Evolutionary conservation across 2,888 invertebrate genomes (phyloP).

Genomic region (Lamellibrachia satsuma): DNA sequence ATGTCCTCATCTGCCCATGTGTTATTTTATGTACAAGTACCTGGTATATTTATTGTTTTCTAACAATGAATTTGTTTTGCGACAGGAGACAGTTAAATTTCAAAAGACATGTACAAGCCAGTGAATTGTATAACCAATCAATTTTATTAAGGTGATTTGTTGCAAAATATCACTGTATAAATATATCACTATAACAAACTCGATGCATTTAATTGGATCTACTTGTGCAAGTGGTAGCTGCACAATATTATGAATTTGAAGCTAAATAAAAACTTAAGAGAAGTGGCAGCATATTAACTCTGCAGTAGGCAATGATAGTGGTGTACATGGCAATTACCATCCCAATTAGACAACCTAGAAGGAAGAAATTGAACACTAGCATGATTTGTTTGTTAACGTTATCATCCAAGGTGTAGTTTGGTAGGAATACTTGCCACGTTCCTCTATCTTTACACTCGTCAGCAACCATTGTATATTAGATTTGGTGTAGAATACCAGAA

Average conservation of each 20-base stretch:
- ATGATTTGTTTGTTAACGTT: background rate
- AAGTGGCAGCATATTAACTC: background rate
- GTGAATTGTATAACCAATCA: background rate
- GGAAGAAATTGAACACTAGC: background rate
- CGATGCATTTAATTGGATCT: background rate
- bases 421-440: background rate
- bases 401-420: background rate
- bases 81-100: too few relatives aligned
- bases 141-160: background rate
- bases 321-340: background rate
- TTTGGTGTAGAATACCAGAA: conserved; percentile 1
- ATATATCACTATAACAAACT: too few relatives aligned
- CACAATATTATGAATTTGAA: background rate
- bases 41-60: too few relatives aligned
- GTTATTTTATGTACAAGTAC: too few relatives aligned
- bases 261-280: too few relatives aligned
- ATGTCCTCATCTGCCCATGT: too few relatives aligned
- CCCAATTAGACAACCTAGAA: background rate
- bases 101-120: too few relatives aligned
- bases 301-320: background rate
- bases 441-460: background rate
- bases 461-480: conserved; percentile 1
- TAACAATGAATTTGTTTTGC: too few relatives aligned
- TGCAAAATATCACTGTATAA: background rate
- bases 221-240: background rate